phyloP scores from a whole-genome alignment of 1,140 invertebrate species.

The Sinonovacula constricta region DNA sequence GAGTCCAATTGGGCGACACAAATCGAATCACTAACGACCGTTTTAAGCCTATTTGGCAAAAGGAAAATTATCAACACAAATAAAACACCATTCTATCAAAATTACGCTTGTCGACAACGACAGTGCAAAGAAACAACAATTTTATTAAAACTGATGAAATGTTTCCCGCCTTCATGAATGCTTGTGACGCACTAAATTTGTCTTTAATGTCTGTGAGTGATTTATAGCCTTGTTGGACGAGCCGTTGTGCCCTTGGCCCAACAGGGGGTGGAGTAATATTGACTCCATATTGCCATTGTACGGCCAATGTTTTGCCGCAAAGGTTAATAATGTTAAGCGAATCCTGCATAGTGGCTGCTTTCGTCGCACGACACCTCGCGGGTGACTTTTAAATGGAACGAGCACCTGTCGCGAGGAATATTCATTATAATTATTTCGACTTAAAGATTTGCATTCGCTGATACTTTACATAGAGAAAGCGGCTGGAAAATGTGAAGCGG shows the following conservation, averaged over 20 bases:
- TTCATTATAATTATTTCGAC: slow-evolving; percentile 29
- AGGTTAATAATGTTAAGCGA: slow-evolving; percentile 46
- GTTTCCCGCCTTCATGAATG: background rate
- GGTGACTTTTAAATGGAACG: slow-evolving; percentile 8
- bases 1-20: slow-evolving; percentile 35
- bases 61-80: slow-evolving; percentile 27
- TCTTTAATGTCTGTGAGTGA: background rate
- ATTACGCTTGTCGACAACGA: slow-evolving; percentile 29
- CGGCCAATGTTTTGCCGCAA: slow-evolving; percentile 11
- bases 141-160: slow-evolving; percentile 5
- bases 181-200: background rate
- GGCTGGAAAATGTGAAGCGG: too few relatives aligned
- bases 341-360: slow-evolving; percentile 9
- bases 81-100: slow-evolving; percentile 39
- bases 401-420: slow-evolving; percentile 28
- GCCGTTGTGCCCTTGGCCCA: background rate
- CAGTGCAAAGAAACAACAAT: slow-evolving; percentile 7
- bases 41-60: slow-evolving; percentile 21
- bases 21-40: slow-evolving; percentile 40
- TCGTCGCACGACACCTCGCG: background rate
- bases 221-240: background rate
- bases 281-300: background rate
- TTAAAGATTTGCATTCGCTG: slow-evolving; percentile 45
- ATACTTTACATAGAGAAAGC: slow-evolving; percentile 27
- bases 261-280: slow-evolving; percentile 23